Conservation (phyloP, 2,797 vertebrate species). For the Anabas testudineus region DNA sequence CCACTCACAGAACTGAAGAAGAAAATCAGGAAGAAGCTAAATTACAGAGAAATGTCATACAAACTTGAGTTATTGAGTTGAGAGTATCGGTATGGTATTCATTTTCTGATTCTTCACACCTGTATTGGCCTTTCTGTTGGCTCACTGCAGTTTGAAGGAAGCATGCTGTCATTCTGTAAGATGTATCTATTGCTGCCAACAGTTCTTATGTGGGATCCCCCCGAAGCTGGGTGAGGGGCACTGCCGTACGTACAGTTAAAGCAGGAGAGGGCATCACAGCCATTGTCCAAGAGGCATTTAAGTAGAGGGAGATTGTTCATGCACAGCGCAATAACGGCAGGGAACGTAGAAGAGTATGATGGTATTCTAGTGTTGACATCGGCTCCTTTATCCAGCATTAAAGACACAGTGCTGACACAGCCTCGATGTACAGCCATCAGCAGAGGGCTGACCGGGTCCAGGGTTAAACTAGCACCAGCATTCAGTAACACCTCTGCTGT, state of each 20-base stretch:
- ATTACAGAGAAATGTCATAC: constrained; percentile 5
- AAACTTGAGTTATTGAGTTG: not conserved
- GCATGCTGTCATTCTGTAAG: constrained; percentile 38
- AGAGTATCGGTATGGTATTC: not conserved
- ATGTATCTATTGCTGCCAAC: constrained; percentile 25
- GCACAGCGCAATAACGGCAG: constrained; percentile 90
- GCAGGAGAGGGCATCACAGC: constrained; percentile 89
- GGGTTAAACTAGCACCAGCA: constrained; percentile 89
- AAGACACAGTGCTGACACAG: constrained; percentile 84
- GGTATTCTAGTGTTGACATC: constrained; percentile 86
- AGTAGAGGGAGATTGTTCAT: constrained; percentile 89
- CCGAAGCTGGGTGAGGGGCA: constrained; percentile 82
- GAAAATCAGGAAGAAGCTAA: not conserved
- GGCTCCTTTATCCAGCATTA: constrained; percentile 92
- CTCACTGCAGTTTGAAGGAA: constrained; percentile 64
- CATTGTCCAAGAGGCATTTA: constrained; percentile 91
- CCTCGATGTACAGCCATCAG: constrained; percentile 90
- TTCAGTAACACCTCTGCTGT: constrained; percentile 88
- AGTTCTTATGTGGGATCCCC: constrained; percentile 34
- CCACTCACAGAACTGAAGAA: constrained; percentile 95
- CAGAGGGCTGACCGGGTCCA: constrained; percentile 91
- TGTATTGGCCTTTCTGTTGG: constrained; percentile 57
- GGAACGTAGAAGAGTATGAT: constrained; percentile 89
- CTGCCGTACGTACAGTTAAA: constrained; percentile 89
- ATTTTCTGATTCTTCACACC: constrained; percentile 80